Base-by-base conservation (phyloP, 2,797 vertebrate species). In the Premnoplex brunnescens region DNA sequence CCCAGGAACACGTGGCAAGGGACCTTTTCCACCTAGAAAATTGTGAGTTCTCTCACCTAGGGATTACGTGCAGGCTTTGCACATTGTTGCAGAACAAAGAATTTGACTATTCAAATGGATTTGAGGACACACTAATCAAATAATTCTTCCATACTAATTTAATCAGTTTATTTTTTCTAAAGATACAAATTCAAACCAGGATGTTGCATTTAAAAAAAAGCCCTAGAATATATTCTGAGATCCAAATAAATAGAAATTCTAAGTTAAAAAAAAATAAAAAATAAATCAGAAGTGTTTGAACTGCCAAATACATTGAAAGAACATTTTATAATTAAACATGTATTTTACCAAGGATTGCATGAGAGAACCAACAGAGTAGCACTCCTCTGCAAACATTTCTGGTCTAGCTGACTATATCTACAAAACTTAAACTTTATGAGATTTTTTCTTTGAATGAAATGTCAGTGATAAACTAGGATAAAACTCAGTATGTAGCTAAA, bases 401-500 rank as follows among this genome's bases (percentile, higher is more conserved):
- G 19, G 62, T 60, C 49, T 73, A 88, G 48, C 36, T 54, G 74
- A 49, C 62, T 85, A 6, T 43, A 64, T 73, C n/a, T 82, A 76
- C 44, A 55, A 87, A 82, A 84, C 21, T 54, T 66, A 91, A 95
- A 95, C n/a, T 93, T 89, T 44, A 63, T 63, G 55, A 73, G 59
- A 89, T 87, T 89, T 91, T 87, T 93, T 90, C 64, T 91, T 88
- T 87, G 81, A 93, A 92, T 59, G 81, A 94, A 96, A 93, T 89
- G 71, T 91, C 86, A 89, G 41, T 85, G 74, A 92, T 81, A 91
- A 96, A 93, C 89, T 85, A 82, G 89, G 63, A 85, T 93, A 93
- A 96, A 93, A 89, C 84, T 62, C 88, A 90, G 94, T 93, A 69
- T 87, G 91, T 66, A 82, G 84, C 92, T 91, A 89, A 92, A 94